These are phyloP conservation scores for Seira musarum DNA, from an alignment of 2,888 invertebrate species.

Conservation along the genomic window DNA sequence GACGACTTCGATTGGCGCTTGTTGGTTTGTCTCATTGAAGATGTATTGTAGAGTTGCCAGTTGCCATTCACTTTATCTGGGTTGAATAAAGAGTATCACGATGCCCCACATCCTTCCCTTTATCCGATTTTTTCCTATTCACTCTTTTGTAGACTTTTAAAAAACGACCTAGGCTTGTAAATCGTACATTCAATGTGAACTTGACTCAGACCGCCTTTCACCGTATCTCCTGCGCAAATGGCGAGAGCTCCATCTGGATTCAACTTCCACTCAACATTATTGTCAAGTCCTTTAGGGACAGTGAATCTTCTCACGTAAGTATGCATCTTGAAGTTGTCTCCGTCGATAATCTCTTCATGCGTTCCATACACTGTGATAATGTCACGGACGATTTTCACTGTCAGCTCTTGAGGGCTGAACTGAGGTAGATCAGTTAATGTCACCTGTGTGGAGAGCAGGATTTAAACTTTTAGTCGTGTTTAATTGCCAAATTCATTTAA, in stretches of 20 bases:
- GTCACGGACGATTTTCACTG: slow-evolving; percentile 55
- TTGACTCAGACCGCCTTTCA: slow-evolving; percentile 50
- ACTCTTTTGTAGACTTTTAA: slow-evolving; percentile 47
- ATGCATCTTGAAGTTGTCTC: slow-evolving; percentile 45
- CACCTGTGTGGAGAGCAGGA: slow-evolving; percentile 31
- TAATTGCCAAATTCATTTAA: neutral
- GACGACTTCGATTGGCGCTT: too few species aligned
- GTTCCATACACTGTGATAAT: slow-evolving; percentile 60
- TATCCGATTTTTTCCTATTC: too few species aligned
- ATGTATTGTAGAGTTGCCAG: too few species aligned
- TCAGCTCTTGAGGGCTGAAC: slow-evolving; percentile 59
- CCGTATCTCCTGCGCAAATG: slow-evolving; percentile 54
- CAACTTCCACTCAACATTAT: slow-evolving; percentile 60
- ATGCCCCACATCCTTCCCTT: too few species aligned
- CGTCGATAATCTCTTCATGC: slow-evolving; percentile 46
- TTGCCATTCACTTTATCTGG: too few species aligned
- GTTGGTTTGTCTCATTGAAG: too few species aligned
- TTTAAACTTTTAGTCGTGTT: neutral
- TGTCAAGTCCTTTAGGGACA: slow-evolving; percentile 53
- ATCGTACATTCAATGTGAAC: slow-evolving; percentile 61
- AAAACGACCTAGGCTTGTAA: slow-evolving; percentile 61
- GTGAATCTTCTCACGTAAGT: slow-evolving; percentile 58
- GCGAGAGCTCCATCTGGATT: slow-evolving; percentile 51
- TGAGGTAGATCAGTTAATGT: slow-evolving; percentile 56
- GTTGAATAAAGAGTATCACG: too few species aligned